Conservation (phyloP, 2,888 invertebrate genomes). For the Scotopteryx bipunctaria region DNA sequence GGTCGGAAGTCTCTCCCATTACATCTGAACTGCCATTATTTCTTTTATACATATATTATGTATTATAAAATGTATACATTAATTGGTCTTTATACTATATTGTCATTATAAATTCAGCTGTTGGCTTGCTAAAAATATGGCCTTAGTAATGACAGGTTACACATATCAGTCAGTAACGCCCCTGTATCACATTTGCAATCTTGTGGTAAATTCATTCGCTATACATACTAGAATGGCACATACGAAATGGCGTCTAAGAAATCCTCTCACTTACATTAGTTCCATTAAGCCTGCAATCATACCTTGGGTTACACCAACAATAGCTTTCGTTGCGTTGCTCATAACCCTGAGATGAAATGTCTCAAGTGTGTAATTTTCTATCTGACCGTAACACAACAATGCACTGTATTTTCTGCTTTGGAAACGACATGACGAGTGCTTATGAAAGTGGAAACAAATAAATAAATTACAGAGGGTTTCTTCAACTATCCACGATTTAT, state of each 20-base stretch:
- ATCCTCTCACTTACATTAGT: slow-evolving; percentile 28
- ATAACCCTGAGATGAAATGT: slow-evolving; percentile 28
- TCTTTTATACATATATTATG: too few relatives aligned
- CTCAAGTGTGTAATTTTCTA: slow-evolving; percentile 27
- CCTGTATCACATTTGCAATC: neutral
- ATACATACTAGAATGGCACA: slow-evolving; percentile 8
- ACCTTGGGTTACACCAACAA: slow-evolving; percentile 24
- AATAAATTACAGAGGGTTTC: too few relatives aligned
- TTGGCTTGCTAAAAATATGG: too few relatives aligned
- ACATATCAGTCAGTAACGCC: too few relatives aligned
- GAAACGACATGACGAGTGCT: slow-evolving; percentile 10
- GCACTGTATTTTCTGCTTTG: slow-evolving; percentile 7
- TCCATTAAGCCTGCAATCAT: slow-evolving; percentile 25
- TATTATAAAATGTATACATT: too few relatives aligned
- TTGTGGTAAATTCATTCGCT: slow-evolving; percentile 13
- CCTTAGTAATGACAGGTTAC: too few relatives aligned
- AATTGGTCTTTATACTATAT: too few relatives aligned
- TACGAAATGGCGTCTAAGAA: slow-evolving; percentile 12
- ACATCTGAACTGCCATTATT: neutral
- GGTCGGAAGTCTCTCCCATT: neutral
- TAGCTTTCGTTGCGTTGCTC: slow-evolving; percentile 17
- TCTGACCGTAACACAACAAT: slow-evolving; percentile 22
- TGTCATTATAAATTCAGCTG: too few relatives aligned
- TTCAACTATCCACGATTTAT: too few relatives aligned
- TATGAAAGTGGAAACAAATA: slow-evolving; percentile 16